Evolutionary conservation across 2,888 invertebrate species (phyloP).

Genomic region (Autographa pulchrina): DNA sequence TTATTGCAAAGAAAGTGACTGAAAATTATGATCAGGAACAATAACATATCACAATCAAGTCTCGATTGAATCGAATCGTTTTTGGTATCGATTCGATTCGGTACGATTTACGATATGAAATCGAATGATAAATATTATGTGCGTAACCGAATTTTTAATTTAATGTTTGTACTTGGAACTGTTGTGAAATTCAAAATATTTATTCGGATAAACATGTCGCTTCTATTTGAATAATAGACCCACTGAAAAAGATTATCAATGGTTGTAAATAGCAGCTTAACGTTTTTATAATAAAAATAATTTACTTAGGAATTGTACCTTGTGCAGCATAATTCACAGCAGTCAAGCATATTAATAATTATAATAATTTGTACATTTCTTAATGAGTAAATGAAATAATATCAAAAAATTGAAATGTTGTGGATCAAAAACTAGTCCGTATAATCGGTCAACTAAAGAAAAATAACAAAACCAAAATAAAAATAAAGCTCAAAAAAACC

Average conservation of each 20-base stretch:
- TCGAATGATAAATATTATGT: constrained; percentile 69
- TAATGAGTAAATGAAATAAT: no score
- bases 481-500: background rate
- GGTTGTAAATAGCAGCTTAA: no score
- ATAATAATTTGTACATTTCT: no score
- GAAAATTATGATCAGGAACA: constrained; percentile 64
- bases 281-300: no score
- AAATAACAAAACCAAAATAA: background rate
- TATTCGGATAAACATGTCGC: background rate
- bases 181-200: constrained; percentile 3
- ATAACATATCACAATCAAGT: constrained; percentile 64
- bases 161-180: constrained; percentile 58
- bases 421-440: no score
- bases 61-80: constrained; percentile 69
- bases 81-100: constrained; percentile 76
- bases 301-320: no score
- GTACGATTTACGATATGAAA: constrained; percentile 77
- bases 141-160: constrained; percentile 64
- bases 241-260: no score
- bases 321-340: no score
- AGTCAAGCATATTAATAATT: no score
- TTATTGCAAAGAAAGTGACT: constrained; percentile 55
- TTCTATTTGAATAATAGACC: no score
- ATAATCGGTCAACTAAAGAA: no score
- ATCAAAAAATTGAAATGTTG: no score